Conservation (phyloP, 64 coral and sea anemone genomes). For the Acropora tenuis region DNA sequence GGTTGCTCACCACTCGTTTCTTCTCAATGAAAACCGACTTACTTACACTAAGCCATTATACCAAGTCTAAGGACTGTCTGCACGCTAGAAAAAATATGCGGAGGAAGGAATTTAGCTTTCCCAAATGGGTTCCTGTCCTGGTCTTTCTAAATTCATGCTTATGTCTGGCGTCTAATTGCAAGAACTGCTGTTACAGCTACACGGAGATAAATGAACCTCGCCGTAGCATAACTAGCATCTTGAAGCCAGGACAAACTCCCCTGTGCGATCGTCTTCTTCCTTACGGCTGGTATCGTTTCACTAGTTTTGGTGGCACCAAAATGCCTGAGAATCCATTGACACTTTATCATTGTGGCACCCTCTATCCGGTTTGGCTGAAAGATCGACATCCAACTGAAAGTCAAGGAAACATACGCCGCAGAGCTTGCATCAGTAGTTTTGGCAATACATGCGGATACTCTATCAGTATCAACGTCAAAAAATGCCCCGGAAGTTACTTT, state of each 20-base stretch:
- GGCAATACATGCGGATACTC: not conserved
- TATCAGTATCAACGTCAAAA: conserved; percentile 6
- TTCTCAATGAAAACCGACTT: too few relatives aligned
- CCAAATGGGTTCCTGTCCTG: too few relatives aligned
- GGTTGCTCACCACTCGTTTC: too few relatives aligned
- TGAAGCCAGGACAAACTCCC: not conserved
- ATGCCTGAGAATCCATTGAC: conserved; percentile 45
- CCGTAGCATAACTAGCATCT: not conserved
- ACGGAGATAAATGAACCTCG: not conserved
- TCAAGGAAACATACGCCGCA: not conserved
- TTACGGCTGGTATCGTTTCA: conserved; percentile 68
- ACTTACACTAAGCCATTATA: too few relatives aligned
- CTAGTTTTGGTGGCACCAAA: conserved; percentile 7
- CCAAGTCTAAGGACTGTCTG: too few relatives aligned
- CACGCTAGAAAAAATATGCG: too few relatives aligned
- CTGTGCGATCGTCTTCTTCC: conserved; percentile 24
- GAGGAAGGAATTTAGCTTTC: too few relatives aligned
- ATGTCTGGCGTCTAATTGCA: not conserved
- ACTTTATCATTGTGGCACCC: conserved; percentile 25
- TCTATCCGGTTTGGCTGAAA: conserved; percentile 65
- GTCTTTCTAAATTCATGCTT: too few relatives aligned
- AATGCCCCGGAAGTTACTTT: conserved; percentile 38
- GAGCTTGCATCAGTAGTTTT: conserved; percentile 26
- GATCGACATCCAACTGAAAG: not conserved
- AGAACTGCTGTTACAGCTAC: not conserved